Evolutionary conservation across 2,113 vertebrate species (phyloP).

Genomic region (Amazona guildingii): DNA sequence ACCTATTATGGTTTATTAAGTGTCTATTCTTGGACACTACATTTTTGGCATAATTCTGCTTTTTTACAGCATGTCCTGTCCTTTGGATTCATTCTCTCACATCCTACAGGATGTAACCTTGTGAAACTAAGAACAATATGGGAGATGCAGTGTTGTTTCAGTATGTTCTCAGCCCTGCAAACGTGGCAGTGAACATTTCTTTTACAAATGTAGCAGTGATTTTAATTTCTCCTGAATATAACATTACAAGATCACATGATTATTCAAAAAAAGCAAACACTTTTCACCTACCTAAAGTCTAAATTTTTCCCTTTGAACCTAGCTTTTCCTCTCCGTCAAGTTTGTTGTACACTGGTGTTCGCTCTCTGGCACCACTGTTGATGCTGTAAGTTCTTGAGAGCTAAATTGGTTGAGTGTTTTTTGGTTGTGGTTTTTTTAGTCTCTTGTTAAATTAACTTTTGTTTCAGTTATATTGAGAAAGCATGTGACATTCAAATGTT

Average conservation of each 20-base stretch:
- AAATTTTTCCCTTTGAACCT: not conserved
- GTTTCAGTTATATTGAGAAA: not conserved
- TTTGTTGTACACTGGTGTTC: not conserved
- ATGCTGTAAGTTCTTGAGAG: not conserved
- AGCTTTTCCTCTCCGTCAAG: not conserved
- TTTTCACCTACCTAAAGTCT: not conserved
- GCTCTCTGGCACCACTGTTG: not conserved
- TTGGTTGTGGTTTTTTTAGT: not conserved
- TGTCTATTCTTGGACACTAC: not conserved
- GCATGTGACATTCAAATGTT: not conserved
- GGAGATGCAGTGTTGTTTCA: not conserved
- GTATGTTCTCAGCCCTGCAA: not conserved
- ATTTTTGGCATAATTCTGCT: not conserved
- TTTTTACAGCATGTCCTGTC: not conserved
- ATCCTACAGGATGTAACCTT: not conserved
- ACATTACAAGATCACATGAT: not conserved
- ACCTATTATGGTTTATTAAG: not conserved
- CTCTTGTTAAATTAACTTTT: not conserved
- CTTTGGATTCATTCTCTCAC: not conserved
- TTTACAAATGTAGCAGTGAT: not conserved
- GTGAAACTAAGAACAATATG: not conserved
- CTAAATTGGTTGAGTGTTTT: not conserved
- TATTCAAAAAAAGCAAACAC: not conserved
- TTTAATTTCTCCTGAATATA: not conserved
- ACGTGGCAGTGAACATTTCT: not conserved